Conservation (phyloP, 30 jellyfish, hydroid and myxozoan genomes). For the Hydra vulgaris region DNA sequence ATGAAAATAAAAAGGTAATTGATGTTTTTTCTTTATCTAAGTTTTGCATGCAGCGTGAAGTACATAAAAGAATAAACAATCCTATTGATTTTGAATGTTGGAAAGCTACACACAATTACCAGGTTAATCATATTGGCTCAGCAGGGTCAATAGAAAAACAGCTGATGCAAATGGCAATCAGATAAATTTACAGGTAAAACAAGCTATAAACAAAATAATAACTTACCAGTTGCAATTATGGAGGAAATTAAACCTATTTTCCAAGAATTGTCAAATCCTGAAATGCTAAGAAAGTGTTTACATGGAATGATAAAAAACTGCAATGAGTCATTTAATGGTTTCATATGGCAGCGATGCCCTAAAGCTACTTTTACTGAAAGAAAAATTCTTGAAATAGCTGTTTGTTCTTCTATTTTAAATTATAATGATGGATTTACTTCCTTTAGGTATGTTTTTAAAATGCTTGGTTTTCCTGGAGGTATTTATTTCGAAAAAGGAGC, state of each 20-base stretch:
- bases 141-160: background rate
- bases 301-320: slow-evolving; percentile 41
- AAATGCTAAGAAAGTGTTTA: background rate
- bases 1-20: too few species aligned
- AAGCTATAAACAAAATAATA: background rate
- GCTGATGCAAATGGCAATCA: background rate
- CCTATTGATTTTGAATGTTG: background rate
- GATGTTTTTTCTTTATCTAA: too few species aligned
- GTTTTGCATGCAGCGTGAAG: background rate
- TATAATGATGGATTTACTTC: background rate
- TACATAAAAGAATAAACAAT: background rate
- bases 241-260: background rate
- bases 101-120: background rate
- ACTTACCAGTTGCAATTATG: background rate
- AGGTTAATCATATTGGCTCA: background rate
- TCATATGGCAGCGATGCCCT: slow-evolving; percentile 7
- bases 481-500: background rate
- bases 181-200: background rate
- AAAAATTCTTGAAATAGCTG: slow-evolving; percentile 9
- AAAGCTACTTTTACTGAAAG: background rate
- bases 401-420: background rate
- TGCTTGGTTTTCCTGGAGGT: background rate
- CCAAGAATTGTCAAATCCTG: background rate
- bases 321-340: slow-evolving; percentile 29
- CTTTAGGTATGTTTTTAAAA: too few species aligned